Evolutionary conservation across 2,888 invertebrate genomes (phyloP), one percentile per base, ranked within the genome.

Genomic region (Polia nebulosa): DNA sequence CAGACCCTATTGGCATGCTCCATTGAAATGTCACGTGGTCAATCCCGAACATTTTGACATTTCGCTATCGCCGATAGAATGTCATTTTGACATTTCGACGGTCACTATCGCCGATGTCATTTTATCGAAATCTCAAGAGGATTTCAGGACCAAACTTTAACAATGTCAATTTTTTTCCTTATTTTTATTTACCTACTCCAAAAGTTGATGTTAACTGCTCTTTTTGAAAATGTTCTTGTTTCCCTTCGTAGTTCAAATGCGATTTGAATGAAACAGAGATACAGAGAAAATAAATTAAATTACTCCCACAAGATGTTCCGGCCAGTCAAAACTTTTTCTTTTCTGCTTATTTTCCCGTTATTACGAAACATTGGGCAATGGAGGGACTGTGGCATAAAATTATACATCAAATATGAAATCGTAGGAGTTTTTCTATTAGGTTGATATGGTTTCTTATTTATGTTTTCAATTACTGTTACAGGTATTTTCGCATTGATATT

Each of bases 261-360:
- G 66, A 83, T 83, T 82, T 76, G 70, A 69, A 82, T 76, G 70
- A 77, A 80, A 78, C 74, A 60, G 67, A 80, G 72, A 79, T 72
- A 80, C 77, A 81, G 59, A 73, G 61, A 75, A 81, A 78, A 84
- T 76, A 84, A 86, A 86, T 84, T 80, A 83, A 86, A 82, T 87
- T 78, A 79, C 71, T 65, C 70, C 78, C 67, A 64, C 70, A 78
- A 76, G 74, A 79, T 80, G 72, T 78, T 60, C 20, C 13, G 56
- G 75, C 49, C 64, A 57, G 56, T 69, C 39, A 45, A 68, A 78
- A 72, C 69, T 69, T 76, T 76, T 67, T 73, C 49, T 73, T 75
- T 76, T 57, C 27, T 44, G 3, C 57, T 61, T 70, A 65, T 80
- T 83, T 83, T 73, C 47, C 68, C 60, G 68, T 69, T 71, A 65